Base-by-base conservation (phyloP, 2,797 vertebrate species). In the Acanthurus tractus region DNA sequence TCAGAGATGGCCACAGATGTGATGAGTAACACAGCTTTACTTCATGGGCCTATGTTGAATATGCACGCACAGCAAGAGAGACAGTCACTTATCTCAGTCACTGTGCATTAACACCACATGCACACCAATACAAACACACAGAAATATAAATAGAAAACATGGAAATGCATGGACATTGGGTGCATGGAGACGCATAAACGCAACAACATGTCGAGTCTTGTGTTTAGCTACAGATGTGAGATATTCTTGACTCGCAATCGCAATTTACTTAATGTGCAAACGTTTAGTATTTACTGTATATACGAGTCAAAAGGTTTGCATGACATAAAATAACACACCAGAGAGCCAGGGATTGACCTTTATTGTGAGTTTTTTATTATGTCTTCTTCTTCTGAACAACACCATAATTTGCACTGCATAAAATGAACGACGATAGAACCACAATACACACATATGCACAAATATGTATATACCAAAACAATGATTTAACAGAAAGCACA, bases 21-120 rank as follows among this genome's bases (percentile, higher is more conserved):
- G 90, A 88, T 89, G 87, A 94, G 92, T 93, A 92, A 86, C 78
- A 55, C 14, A 63, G 42, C 63, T 78, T 83, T 79, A 42, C 34
- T 75, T 81, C 64, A 63, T 66, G 62, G 22, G 63, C 34, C 62
- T 42, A 56, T 78, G 46, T 52, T 79, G 29, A 72, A 64, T 52
- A 56, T 76, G 45, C 56, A 77, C 67, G 45, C 29, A 48, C 3
- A 69, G 23, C 62, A 45, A 1, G 18, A 63, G 25, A 53, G 49
- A 76, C 9, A 40, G n/a, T 14, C 12, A 7, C 29, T 50, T 68
- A 82, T 70, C 48, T 69, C 49, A 78, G 15, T 17, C 52, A 63
- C 54, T 23, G 14, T 36, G n/a, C 45, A 49, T 52, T 58, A 63
- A 48, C 50, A 54, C 48, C 8, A 44, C 23, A 58, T 34, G 57